Evolutionary conservation across 2,113 vertebrate species (phyloP), one percentile per base, ranked within the genome.

Genomic region (Oxygymnocypris stewartii): DNA sequence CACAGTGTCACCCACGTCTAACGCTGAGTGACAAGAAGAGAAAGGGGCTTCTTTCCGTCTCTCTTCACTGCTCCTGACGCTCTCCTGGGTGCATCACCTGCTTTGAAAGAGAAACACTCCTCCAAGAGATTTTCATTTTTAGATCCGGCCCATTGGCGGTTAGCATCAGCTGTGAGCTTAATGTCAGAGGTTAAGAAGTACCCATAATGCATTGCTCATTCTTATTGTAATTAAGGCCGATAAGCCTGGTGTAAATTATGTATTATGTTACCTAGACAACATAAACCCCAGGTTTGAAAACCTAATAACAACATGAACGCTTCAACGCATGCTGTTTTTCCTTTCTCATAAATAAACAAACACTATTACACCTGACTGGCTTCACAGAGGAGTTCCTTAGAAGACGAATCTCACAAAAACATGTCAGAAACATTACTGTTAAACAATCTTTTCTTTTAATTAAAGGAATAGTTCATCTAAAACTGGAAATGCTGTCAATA

Each of bases 41-140:
- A 82, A 18, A 14, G 63, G 44, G 80, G 16, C 6, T 67, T 37
- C 14, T 37, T 47, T 16, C 35, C 16, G 78, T 87, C 73, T 85
- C 85, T 76, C 67, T 89, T 65, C 20, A 79, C 69, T 84, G 81
- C 85, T 81, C 44, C 12, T 28, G n/a, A 11, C 10, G 14, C 75
- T 78, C 82, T 84, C 83, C 25, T 28, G 84, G 85, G 77, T 47
- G 13, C 13, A 31, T 42, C 40, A 6, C 61, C 49, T 54, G 42
- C 79, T 76, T 63, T 69, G 78, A 87, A 63, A 82, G 79, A 49
- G 23, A 83, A 82, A 82, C 13, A 12, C 80, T 69, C 63, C 42
- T 69, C 11, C 42, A 20, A 28, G 61, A 67, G 59, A 12, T 11
- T 20, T 67, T n/a, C 37, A 47, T 49, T 4, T 40, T 20, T 73